Evolutionary conservation across 2,797 vertebrate genomes (phyloP).

Genomic region (Cryptoblepharus egeriae): DNA sequence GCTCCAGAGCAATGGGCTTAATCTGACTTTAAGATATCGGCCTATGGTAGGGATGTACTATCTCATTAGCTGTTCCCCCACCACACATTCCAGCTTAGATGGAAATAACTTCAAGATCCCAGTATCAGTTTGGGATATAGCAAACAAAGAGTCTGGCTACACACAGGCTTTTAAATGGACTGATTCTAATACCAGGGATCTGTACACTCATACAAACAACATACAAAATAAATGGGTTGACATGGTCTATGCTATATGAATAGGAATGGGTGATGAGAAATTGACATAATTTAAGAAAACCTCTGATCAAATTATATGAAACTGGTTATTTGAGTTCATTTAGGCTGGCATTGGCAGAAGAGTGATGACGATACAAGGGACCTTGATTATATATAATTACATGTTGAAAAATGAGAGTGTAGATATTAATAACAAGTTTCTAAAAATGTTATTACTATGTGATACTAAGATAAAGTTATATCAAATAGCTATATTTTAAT

Average conservation of each 20-base stretch:
- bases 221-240: not conserved
- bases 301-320: slow-evolving; percentile 28
- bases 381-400: slow-evolving; percentile 40
- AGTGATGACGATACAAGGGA: slow-evolving; percentile 37
- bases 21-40: no score
- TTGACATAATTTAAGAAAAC: slow-evolving; percentile 5
- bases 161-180: not conserved
- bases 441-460: not conserved
- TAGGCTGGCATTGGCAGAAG: slow-evolving; percentile 24
- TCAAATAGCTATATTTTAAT: not conserved
- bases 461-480: not conserved
- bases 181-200: not conserved
- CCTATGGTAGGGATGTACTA: no score
- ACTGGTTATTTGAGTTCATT: slow-evolving; percentile 26
- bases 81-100: not conserved
- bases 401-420: slow-evolving; percentile 19
- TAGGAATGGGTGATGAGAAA: slow-evolving; percentile 25
- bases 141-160: not conserved
- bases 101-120: not conserved
- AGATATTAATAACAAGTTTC: slow-evolving; percentile 34
- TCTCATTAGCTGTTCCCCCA: no score
- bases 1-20: no score
- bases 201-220: not conserved
- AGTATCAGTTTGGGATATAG: not conserved
- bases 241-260: slow-evolving; percentile 3